Evolutionary conservation across 2,113 vertebrate species (phyloP), one percentile per base, ranked within the genome.

Genomic region (Proteles cristata): DNA sequence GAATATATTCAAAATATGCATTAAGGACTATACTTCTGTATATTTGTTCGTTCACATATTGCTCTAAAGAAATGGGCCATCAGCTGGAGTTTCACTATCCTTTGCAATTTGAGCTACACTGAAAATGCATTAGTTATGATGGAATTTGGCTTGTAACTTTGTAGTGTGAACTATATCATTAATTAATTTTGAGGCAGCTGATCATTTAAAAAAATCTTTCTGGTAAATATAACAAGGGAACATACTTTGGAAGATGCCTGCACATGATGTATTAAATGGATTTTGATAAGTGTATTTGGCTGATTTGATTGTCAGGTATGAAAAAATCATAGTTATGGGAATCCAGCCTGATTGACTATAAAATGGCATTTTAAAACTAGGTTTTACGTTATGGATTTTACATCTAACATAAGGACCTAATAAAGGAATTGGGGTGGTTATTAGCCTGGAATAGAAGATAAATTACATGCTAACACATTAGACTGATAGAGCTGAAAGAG

Each of bases 151-250:
- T 96, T 96, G 43, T 96, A 68, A 90, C 82, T 97, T 95, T 89
- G 82, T 82, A 76, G 76, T 77, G 45, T 95, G 63, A 85, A 63
- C 50, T 94, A 6, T 92, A 80, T 25, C 76, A 71, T 92, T 96
- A 95, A 96, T 97, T 98, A 98, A 96, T 92, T 97, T 96, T 88
- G 69, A 95, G 84, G 71, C 90, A 92, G 90, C 96, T 97, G 94
- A 87, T 96, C 83, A 84, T 96, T 97, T 97, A 88, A 93, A 96
- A 88, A 88, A 96, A 92, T 95, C 74, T 95, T 98, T 90, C 87
- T 88, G 53, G 39, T 96, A 97, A 96, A 96, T 90, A 88, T 79
- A 93, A 61, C 83, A 96, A 94, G 77, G 87, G 68, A 95, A 74
- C 39, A 58, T 95, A 93, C 96, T 97, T 98, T 95, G 74, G 90